Percentiles rank a stretch among this genome's conserved stretches.
Conservation (phyloP, 2,113 vertebrate species). For the Hyperoodon ampullatus region DNA sequence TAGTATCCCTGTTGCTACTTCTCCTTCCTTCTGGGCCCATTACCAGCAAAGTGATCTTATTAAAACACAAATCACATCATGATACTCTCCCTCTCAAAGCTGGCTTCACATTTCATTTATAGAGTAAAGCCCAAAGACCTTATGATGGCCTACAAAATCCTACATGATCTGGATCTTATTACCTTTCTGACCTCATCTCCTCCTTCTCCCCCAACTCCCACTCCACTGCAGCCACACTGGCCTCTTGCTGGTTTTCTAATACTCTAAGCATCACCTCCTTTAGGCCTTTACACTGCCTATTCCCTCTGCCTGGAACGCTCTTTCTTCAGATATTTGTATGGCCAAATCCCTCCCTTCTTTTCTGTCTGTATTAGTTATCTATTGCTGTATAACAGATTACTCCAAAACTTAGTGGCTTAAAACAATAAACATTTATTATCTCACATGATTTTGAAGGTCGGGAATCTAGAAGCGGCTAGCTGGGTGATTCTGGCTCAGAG, state of each 20-base stretch:
- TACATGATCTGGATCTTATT: background rate
- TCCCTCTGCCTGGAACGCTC: background rate
- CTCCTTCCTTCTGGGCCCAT: background rate
- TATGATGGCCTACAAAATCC: background rate
- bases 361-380: slow-evolving; percentile 16
- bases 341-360: background rate
- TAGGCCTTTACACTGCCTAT: background rate
- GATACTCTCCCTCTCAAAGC: background rate
- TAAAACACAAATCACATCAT: background rate
- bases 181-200: background rate
- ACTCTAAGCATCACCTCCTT: background rate
- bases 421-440: background rate
- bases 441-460: background rate
- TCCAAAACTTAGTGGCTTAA: background rate
- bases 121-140: background rate
- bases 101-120: background rate
- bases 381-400: background rate
- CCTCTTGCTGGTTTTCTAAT: background rate
- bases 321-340: background rate
- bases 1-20: background rate
- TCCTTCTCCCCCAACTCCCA: background rate
- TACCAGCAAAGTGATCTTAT: background rate
- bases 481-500: background rate
- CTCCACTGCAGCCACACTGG: background rate
- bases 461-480: background rate